Evolutionary conservation across 2,113 vertebrate genomes (phyloP).

Genomic region (Zosterops lateralis): DNA sequence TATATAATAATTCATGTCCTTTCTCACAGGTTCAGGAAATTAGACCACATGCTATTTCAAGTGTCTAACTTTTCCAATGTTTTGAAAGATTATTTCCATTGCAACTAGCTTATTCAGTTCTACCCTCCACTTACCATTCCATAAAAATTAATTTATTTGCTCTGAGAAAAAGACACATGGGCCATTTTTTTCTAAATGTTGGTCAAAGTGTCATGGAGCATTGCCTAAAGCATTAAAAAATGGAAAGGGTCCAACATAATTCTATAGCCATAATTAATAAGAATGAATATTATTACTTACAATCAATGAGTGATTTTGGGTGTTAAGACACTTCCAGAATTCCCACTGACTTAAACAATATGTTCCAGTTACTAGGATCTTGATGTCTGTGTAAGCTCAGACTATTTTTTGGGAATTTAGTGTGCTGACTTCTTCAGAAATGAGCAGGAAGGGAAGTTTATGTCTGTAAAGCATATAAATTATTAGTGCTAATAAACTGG

Average conservation of each 20-base stretch:
- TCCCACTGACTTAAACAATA: neutral
- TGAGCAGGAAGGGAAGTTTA: neutral
- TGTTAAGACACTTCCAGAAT: neutral
- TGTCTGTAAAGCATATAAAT: neutral
- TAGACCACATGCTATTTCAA: slow-evolving; percentile 47
- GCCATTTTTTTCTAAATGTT: slow-evolving; percentile 29
- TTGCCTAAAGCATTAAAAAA: slow-evolving; percentile 36
- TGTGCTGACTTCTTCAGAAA: neutral
- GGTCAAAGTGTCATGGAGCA: neutral
- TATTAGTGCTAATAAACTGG: neutral
- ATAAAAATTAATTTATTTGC: slow-evolving; percentile 56
- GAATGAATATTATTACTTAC: neutral
- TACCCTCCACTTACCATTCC: slow-evolving; percentile 16
- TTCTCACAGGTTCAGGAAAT: slow-evolving; percentile 60
- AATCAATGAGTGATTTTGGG: neutral
- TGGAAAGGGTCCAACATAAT: neutral
- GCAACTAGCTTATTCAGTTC: slow-evolving; percentile 35
- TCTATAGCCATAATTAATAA: slow-evolving; percentile 9
- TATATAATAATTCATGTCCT: slow-evolving; percentile 30
- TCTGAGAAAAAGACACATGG: slow-evolving; percentile 9
- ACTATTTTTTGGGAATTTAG: neutral
- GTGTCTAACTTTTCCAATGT: slow-evolving; percentile 48
- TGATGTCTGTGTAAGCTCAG: neutral
- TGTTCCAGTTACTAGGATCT: neutral
- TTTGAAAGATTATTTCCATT: slow-evolving; percentile 60